Evolutionary conservation across 2,888 invertebrate species (phyloP), one percentile per base, ranked within the genome.

Genomic region (Orchesellides sinensis): DNA sequence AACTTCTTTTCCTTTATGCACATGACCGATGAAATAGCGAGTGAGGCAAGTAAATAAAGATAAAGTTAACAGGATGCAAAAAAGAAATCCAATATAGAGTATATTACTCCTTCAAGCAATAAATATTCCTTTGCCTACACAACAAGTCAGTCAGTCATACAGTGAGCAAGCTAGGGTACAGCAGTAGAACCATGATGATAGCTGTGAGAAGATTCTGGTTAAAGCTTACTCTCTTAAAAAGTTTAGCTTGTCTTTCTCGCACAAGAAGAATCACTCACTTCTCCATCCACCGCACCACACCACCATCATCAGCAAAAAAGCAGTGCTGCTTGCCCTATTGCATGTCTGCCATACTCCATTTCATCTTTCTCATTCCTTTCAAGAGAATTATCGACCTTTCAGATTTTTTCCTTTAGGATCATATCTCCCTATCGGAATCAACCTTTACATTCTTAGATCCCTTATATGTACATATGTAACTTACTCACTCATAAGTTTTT

Each of bases 371-470:
- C 68, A 77, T 77, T 75, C 75, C 77, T 68, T 68, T 78, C 35
- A 78, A 69, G 61, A 61, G 79, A 79, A 79, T 79, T 79, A 79
- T 72, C 79, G 72, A 79, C 70, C 70, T 79, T 79, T 79, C 79
- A 79, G 79, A 69, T 78, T 78, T 75, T 78, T 69, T 59, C 77
- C 69, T 69, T 19, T 21, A 19, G 19, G 21, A 61, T 14, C 1
- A 40, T n/a, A n/a, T n/a, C n/a, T n/a, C n/a, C n/a, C 40, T 52
- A 8, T 1, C 52, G 19, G 19, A n/a, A 47, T 6, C 52, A 40
- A 8, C 40, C 40, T 14, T 40, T 2, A 40, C 40, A 14, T 10
- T n/a, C n/a, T 40, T 40, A 8, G 40, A n/a, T n/a, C n/a, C n/a
- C 10, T 40, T 40, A 40, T 2, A 2, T n/a, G 40, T 14, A n/a